phyloP scores from a whole-genome alignment of 1,140 invertebrate species.

The Colletes latitarsis region DNA sequence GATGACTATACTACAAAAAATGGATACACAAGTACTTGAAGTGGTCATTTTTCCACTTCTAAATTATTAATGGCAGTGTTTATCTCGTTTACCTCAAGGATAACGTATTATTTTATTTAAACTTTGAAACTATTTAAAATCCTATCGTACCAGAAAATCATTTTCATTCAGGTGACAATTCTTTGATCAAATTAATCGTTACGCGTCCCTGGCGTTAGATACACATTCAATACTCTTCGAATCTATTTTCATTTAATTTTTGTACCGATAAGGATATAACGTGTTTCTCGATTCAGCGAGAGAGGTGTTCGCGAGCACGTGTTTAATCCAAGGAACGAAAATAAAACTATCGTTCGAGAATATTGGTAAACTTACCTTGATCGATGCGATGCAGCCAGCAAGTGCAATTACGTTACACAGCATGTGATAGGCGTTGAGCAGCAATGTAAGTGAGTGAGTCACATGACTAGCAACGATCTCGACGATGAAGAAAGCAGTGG shows the following conservation, averaged over 20 bases:
- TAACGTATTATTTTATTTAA: no score
- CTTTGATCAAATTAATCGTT: not conserved
- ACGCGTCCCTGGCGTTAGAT: not conserved
- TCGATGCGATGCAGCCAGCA: slow-evolving; percentile 86
- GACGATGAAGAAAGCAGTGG: slow-evolving; percentile 86
- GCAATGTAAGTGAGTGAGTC: slow-evolving; percentile 90
- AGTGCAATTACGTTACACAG: slow-evolving; percentile 91
- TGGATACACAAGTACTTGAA: not conserved
- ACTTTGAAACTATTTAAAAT: no score
- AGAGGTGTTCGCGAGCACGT: no score
- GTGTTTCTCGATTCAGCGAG: not conserved
- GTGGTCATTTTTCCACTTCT: not conserved
- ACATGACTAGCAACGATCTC: slow-evolving; percentile 89
- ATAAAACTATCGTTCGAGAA: not conserved
- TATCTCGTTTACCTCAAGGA: no score
- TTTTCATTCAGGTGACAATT: not conserved
- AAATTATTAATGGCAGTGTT: no score
- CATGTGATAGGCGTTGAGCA: slow-evolving; percentile 93
- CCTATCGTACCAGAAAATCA: not conserved
- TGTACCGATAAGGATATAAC: not conserved
- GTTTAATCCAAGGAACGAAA: no score
- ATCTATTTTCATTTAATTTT: not conserved
- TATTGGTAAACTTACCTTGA: slow-evolving; percentile 84
- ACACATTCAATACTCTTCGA: not conserved
- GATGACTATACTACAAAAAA: slow-evolving; percentile 57